Base-by-base conservation (phyloP, 1,140 invertebrate species). In the Heliconius eleuchia region DNA sequence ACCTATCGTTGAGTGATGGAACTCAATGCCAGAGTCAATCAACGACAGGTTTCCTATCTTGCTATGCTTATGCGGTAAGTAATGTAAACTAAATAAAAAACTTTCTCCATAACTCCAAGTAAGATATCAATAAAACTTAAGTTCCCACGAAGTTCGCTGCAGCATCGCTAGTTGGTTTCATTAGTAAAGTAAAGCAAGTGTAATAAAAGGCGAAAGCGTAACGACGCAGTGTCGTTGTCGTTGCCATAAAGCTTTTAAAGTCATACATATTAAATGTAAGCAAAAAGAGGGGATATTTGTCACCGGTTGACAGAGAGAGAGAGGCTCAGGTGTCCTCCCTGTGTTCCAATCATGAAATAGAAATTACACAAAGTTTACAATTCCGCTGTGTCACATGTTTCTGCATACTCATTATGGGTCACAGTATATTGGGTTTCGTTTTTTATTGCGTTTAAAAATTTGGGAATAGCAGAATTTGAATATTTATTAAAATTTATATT, bases 241-340 rank as follows among this genome's bases (percentile, higher is more conserved):
- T 82, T 78, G 78, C 73, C 80, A 60, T 82, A 81, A 82, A 82
- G 79, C 75, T 82, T 79, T 73, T 78, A 77, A 75, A 82, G 83
- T 78, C 81, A 78, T 87, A 91, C 85, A 91, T 89, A 90, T 91
- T 91, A 89, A 87, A 91, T 91, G 90, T 88, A 87, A 84, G 86
- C 84, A 88, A 89, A 86, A 86, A 88, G 80, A 78, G 82, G 82
- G 79, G 74, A 79, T 82, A 85, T 86, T 84, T 86, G 86, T 88
- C 84, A 83, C 82, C 71, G 81, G 74, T 85, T 89, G 86, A 89
- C 88, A 89, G 88, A 86, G 85, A 77, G 87, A 89, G 88, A 86
- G 85, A 77, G 87, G 81, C 90, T 84, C 91, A 92, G 91, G 91
- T 92, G 91, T 80, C 76, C 76, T 75, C 74, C 72, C 85, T 84